phyloP scores from a whole-genome alignment of 1,140 invertebrate species.

The Sweltsa coloradensis region DNA sequence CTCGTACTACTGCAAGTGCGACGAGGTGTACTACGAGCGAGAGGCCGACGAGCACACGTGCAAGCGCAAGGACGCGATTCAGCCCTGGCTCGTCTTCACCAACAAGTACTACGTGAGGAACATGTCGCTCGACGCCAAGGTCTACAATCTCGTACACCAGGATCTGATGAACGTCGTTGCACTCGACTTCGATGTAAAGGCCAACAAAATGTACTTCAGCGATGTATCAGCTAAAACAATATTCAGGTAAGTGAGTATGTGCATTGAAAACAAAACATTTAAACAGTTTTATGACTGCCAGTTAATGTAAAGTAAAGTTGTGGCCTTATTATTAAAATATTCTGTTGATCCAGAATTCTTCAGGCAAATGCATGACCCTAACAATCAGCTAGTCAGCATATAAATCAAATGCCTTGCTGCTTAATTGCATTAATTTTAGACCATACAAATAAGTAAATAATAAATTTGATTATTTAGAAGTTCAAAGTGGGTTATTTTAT shows the following conservation, averaged over 20 bases:
- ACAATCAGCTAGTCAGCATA: too few species aligned
- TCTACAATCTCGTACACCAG: constrained; percentile 83
- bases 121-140: constrained; percentile 76
- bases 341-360: too few species aligned
- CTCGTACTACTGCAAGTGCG: constrained; percentile 92
- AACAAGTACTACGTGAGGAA: constrained; percentile 98
- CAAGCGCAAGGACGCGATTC: constrained; percentile 67
- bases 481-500: too few species aligned
- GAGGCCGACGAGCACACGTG: constrained; percentile 76
- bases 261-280: too few species aligned
- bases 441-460: too few species aligned
- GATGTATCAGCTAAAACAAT: constrained; percentile 92
- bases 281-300: too few species aligned
- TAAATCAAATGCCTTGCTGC: too few species aligned
- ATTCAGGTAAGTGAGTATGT: constrained; percentile 47
- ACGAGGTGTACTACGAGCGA: constrained; percentile 82
- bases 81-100: constrained; percentile 91
- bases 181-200: constrained; percentile 79
- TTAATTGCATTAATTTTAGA: too few species aligned
- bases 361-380: too few species aligned
- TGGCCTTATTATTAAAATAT: too few species aligned
- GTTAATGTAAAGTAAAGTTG: too few species aligned
- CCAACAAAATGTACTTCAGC: constrained; percentile 82
- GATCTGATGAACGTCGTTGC: constrained; percentile 95
- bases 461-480: too few species aligned